These are phyloP conservation scores for Lydus trimaculatus DNA, from an alignment of 2,888 invertebrate species.

Conservation along the genomic window DNA sequence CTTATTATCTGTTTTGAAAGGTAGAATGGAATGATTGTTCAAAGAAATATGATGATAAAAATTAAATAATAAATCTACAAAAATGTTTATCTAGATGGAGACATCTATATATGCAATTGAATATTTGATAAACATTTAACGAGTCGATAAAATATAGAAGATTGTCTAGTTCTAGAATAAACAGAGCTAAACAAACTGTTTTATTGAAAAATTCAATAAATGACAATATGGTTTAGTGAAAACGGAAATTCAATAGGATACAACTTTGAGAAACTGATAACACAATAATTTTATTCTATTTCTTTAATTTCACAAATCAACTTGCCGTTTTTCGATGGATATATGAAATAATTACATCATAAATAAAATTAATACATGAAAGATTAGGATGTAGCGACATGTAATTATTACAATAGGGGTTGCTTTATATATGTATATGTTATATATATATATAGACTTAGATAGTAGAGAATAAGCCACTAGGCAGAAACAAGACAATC, in stretches of 20 bases:
- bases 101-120: too few relatives aligned
- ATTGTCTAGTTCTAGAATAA: neutral
- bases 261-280: neutral
- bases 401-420: neutral
- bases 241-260: neutral
- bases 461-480: slow-evolving; percentile 35
- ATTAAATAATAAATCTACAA: too few relatives aligned
- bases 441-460: slow-evolving; percentile 14
- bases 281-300: neutral
- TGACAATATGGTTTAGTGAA: neutral
- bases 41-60: neutral
- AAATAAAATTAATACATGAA: neutral
- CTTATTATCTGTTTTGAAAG: too few relatives aligned
- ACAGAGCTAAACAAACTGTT: neutral
- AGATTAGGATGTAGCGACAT: neutral
- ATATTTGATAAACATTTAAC: too few relatives aligned
- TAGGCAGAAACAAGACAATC: slow-evolving; percentile 42
- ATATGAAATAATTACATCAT: neutral
- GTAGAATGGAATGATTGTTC: neutral
- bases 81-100: too few relatives aligned
- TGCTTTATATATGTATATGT: neutral
- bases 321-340: neutral
- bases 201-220: slow-evolving; percentile 1
- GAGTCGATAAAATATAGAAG: neutral
- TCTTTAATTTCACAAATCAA: too few relatives aligned